Evolutionary conservation across 1,140 invertebrate genomes (phyloP).

Genomic region (Drosophila quadrilineata): DNA sequence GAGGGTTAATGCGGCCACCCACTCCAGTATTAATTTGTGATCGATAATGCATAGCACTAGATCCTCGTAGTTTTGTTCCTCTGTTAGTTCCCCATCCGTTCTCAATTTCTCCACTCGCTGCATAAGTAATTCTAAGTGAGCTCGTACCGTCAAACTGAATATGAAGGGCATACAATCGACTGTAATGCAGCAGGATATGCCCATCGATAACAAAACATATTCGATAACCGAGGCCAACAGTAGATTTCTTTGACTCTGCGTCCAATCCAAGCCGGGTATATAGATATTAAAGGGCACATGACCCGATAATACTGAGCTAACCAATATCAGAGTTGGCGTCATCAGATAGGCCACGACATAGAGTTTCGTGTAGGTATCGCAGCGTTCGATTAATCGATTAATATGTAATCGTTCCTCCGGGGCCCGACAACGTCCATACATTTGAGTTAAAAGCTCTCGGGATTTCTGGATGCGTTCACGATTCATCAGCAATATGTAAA

Average conservation of each 20-base stretch:
- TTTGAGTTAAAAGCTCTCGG: slow-evolving; percentile 9
- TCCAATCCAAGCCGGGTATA: slow-evolving; percentile 46
- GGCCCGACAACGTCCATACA: slow-evolving; percentile 28
- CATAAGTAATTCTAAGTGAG: slow-evolving; percentile 27
- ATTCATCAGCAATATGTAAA: background rate
- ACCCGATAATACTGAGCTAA: background rate
- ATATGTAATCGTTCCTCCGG: slow-evolving; percentile 13
- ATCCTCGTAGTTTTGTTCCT: slow-evolving; percentile 14
- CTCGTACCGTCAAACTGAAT: slow-evolving; percentile 24
- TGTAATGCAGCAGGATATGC: slow-evolving; percentile 1
- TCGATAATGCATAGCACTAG: slow-evolving; percentile 46
- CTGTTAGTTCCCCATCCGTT: background rate
- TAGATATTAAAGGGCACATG: slow-evolving; percentile 33
- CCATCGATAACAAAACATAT: background rate
- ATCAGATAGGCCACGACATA: slow-evolving; percentile 17
- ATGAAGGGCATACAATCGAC: slow-evolving; percentile 32
- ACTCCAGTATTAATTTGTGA: slow-evolving; percentile 47
- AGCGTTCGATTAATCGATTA: slow-evolving; percentile 15
- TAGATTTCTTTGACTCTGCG: slow-evolving; percentile 3
- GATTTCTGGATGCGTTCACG: slow-evolving; percentile 16
- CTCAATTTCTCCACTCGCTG: slow-evolving; percentile 20
- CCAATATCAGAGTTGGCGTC: background rate
- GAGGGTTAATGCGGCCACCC: background rate
- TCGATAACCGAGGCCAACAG: slow-evolving; percentile 30
- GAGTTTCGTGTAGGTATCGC: slow-evolving; percentile 7